Percentiles rank a stretch among this genome's conserved stretches.
Evolutionary conservation across 2,888 invertebrate species (phyloP).

Genomic region (Hartigia nigra): DNA sequence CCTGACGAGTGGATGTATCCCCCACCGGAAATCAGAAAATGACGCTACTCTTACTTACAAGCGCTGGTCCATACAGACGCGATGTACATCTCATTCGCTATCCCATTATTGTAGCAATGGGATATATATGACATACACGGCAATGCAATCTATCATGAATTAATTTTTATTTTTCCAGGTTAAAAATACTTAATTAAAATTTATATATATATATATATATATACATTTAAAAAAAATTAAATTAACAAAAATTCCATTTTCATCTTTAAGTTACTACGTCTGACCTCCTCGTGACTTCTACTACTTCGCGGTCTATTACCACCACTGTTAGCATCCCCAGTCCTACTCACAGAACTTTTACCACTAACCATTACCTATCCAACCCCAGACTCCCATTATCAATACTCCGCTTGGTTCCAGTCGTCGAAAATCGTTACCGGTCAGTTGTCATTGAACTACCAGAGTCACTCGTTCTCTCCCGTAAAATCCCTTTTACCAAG

Average conservation of each 20-base stretch:
- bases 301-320: background rate
- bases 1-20: background rate
- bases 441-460: background rate
- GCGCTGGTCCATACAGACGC: background rate
- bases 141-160: background rate
- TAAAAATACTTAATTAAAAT: background rate
- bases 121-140: too few species aligned
- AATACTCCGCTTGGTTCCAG: background rate
- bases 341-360: background rate
- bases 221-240: too few species aligned
- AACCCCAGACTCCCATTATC: background rate
- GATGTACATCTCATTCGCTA: background rate
- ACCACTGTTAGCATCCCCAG: background rate
- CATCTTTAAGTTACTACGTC: background rate
- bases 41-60: background rate
- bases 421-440: background rate
- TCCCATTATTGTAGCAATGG: background rate
- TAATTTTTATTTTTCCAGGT: too few species aligned
- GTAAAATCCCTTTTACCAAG: background rate
- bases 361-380: background rate
- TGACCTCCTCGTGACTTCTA: background rate
- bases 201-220: too few species aligned
- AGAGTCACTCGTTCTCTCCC: background rate
- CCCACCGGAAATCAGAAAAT: conserved; percentile 6
- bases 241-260: background rate